Percentiles rank a stretch among this genome's conserved stretches.
phyloP scores from a whole-genome alignment of 2,888 invertebrate species.

The Drosophila anomelani region DNA sequence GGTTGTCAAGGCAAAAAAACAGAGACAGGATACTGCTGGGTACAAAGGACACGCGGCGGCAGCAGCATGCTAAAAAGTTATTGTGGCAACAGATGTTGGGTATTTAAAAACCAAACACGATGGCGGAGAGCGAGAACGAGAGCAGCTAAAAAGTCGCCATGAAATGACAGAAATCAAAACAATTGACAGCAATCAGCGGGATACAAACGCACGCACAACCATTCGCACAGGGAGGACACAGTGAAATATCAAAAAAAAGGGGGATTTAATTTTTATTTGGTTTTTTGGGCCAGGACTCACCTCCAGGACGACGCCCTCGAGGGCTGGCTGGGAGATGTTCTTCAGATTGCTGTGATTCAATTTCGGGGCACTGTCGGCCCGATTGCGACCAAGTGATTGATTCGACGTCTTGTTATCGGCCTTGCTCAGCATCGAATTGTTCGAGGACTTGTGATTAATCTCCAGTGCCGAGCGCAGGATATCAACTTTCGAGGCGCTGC shows the following conservation, averaged over 20 bases:
- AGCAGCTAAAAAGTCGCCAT: slow-evolving; percentile 15
- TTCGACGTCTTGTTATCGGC: slow-evolving; percentile 86
- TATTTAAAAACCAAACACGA: slow-evolving; percentile 48
- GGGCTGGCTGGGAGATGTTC: slow-evolving; percentile 87
- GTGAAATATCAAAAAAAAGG: slow-evolving; percentile 1
- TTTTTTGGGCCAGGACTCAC: slow-evolving; percentile 81
- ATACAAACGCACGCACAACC: slow-evolving; percentile 26
- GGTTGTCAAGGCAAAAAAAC: slow-evolving; percentile 60
- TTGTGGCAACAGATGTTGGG: slow-evolving; percentile 68
- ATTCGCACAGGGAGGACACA: slow-evolving; percentile 5
- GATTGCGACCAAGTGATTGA: slow-evolving; percentile 86
- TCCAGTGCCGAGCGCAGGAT: slow-evolving; percentile 89
- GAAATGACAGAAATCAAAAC: slow-evolving; percentile 70
- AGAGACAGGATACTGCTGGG: slow-evolving; percentile 27
- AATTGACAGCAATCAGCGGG: slow-evolving; percentile 80
- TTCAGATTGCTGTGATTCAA: slow-evolving; percentile 86
- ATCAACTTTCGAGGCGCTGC: slow-evolving; percentile 87
- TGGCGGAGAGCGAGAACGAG: slow-evolving; percentile 1
- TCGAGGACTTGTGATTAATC: slow-evolving; percentile 86
- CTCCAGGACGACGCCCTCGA: slow-evolving; percentile 86
- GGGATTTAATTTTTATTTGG: background rate
- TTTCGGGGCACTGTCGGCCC: slow-evolving; percentile 88
- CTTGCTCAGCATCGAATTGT: slow-evolving; percentile 85
- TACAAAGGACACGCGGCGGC: slow-evolving; percentile 38
- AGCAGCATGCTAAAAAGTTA: slow-evolving; percentile 71